Conservation (phyloP, 2,113 vertebrate species). For the Aix galericulata region DNA sequence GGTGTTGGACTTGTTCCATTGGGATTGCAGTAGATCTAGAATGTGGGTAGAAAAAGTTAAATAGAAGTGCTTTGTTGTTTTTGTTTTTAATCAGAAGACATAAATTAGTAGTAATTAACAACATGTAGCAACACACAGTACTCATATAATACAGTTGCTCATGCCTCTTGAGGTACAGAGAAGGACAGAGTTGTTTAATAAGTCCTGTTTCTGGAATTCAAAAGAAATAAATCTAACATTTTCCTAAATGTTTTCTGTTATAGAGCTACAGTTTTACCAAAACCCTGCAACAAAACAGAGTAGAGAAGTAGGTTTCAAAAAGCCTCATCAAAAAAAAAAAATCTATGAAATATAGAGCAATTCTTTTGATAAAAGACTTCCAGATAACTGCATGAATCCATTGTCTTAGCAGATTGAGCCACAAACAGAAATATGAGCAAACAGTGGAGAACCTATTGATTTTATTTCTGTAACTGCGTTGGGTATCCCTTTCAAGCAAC, state of each 20-base stretch:
- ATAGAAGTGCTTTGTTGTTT: neutral
- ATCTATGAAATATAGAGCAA: neutral
- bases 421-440: neutral
- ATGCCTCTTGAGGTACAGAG: neutral
- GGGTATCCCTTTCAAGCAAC: neutral
- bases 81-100: neutral
- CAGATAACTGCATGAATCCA: neutral
- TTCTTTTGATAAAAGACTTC: neutral
- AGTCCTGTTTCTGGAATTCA: too few species aligned
- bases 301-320: neutral
- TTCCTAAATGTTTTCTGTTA: neutral
- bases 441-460: neutral
- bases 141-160: neutral
- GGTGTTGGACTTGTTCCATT: conserved; percentile 23
- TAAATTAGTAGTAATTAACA: neutral
- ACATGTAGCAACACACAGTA: neutral
- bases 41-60: neutral
- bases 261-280: neutral
- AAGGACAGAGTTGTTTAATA: neutral
- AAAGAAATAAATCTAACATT: neutral
- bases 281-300: neutral
- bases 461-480: neutral
- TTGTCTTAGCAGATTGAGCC: neutral
- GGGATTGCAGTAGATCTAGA: conserved; percentile 69
- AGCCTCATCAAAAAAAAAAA: neutral